Evolutionary conservation across 2,113 vertebrate species (phyloP).

Genomic region (Cryptomyrus ogoouensis): DNA sequence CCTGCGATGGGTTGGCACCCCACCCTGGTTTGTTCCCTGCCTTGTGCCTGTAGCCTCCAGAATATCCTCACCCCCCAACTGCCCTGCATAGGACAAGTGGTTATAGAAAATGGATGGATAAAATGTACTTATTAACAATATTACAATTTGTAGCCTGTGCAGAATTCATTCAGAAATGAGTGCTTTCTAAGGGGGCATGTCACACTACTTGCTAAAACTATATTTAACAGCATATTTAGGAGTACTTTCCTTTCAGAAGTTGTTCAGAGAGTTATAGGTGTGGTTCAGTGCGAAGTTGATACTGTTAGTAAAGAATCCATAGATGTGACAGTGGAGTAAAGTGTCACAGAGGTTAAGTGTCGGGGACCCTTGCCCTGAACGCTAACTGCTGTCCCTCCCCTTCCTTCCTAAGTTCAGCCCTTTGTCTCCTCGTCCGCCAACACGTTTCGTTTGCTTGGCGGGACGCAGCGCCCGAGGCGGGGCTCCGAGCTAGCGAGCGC

Average conservation of each 20-base stretch:
- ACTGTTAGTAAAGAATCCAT: not conserved
- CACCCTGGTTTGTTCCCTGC: not conserved
- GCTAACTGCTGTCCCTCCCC: not conserved
- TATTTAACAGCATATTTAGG: not conserved
- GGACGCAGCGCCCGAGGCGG: not conserved
- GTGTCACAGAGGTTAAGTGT: not conserved
- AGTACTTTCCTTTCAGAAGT: not conserved
- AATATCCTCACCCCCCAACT: not conserved
- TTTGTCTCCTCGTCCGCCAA: not conserved
- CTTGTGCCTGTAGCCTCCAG: not conserved
- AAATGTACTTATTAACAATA: not conserved
- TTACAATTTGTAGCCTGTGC: not conserved
- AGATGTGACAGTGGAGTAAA: not conserved
- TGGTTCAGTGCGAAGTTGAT: not conserved
- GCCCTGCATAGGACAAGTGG: not conserved
- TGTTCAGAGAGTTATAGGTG: not conserved
- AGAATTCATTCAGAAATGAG: not conserved
- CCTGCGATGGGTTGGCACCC: not conserved
- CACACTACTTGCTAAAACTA: not conserved
- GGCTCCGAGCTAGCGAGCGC: not conserved
- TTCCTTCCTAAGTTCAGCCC: not conserved
- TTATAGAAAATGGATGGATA: not conserved
- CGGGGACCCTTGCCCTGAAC: not conserved
- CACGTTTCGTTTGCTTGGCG: not conserved
- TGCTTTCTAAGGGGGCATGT: not conserved